A percentile compares a stretch with the other conserved stretches of the same genome.
Conservation (phyloP, 2,888 invertebrate species). For the Belgica antarctica region DNA sequence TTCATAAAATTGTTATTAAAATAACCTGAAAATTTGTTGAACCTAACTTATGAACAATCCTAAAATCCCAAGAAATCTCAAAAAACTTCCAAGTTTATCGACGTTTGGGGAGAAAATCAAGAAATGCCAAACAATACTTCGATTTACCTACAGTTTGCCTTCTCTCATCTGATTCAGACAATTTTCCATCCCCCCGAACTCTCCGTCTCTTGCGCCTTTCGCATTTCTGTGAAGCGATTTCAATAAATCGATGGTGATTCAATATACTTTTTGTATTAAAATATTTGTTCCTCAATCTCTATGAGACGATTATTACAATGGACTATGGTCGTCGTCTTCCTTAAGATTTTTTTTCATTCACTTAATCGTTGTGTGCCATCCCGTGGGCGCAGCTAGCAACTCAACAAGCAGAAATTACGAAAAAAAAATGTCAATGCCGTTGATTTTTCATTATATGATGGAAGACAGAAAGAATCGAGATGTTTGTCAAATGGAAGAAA, state of each 20-base stretch:
- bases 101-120: neutral
- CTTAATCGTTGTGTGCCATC: too few species aligned
- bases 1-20: too few species aligned
- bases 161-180: too few species aligned
- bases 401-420: neutral
- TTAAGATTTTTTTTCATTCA: too few species aligned
- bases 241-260: constrained; percentile 44
- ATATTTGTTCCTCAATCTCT: constrained; percentile 29
- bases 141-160: neutral
- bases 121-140: neutral
- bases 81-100: too few species aligned
- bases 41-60: too few species aligned
- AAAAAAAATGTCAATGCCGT: neutral
- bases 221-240: constrained; percentile 27
- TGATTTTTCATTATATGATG: neutral
- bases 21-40: too few species aligned
- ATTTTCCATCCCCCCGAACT: constrained; percentile 4
- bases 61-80: too few species aligned
- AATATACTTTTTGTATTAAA: constrained; percentile 23
- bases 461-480: neutral
- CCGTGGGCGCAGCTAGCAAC: neutral
- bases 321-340: neutral
- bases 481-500: neutral
- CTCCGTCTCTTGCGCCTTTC: neutral
- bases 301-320: neutral